phyloP scores from a whole-genome alignment of 2,797 vertebrate genomes.

The Hypotaenidia philippensis region DNA sequence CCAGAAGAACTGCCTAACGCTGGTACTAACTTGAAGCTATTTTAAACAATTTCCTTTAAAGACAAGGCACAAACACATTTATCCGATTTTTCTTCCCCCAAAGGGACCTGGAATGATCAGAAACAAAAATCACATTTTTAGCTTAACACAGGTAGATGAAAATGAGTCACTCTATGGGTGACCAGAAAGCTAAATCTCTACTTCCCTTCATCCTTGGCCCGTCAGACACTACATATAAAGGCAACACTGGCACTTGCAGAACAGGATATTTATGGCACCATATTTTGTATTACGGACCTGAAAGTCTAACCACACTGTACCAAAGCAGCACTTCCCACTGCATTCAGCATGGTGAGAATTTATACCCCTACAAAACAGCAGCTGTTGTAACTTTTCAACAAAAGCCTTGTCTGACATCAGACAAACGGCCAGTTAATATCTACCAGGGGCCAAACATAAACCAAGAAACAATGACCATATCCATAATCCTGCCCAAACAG shows the following conservation, averaged over 20 bases:
- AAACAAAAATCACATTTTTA: background rate
- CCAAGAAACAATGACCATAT: background rate
- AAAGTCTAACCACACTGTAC: background rate
- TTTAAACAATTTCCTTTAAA: constrained; percentile 15
- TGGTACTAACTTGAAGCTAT: constrained; percentile 27
- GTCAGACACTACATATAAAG: background rate
- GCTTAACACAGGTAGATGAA: background rate
- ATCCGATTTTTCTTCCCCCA: background rate
- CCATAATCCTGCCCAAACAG: background rate
- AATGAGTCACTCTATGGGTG: background rate
- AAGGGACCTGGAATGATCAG: background rate
- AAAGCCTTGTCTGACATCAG: background rate
- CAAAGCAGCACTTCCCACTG: background rate
- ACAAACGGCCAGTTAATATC: background rate
- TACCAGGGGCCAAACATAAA: constrained; percentile 20
- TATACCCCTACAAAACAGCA: background rate
- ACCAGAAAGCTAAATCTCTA: background rate
- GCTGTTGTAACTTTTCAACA: constrained; percentile 6
- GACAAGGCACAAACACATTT: constrained; percentile 7
- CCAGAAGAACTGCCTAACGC: constrained; percentile 33
- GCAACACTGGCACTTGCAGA: background rate
- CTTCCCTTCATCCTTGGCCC: background rate
- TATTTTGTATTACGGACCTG: background rate
- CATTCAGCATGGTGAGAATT: background rate
- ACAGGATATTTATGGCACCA: background rate